phyloP scores from a whole-genome alignment of 2,113 vertebrate species.

The Ariopsis seemanni region DNA sequence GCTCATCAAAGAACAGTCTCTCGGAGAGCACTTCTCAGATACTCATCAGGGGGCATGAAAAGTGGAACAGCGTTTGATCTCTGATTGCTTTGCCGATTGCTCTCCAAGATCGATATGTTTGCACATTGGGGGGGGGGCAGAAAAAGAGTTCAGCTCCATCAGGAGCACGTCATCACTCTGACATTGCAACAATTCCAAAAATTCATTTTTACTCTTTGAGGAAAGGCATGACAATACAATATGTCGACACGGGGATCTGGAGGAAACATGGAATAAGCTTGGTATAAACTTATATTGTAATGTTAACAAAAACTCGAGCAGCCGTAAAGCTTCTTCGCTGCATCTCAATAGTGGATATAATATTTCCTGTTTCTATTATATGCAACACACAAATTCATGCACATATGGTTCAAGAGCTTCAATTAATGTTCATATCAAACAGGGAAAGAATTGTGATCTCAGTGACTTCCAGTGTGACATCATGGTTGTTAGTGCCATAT shows the following conservation, averaged over 20 bases:
- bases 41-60: slow-evolving; percentile 39
- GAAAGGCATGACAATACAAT: too few species aligned
- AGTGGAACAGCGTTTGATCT: slow-evolving; percentile 36
- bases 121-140: background rate
- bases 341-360: background rate
- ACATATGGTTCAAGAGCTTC: background rate
- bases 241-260: background rate
- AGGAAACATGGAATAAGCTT: background rate
- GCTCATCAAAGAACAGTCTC: slow-evolving; percentile 50
- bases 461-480: background rate
- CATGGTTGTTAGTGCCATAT: background rate
- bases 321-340: background rate
- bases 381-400: background rate
- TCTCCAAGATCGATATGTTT: slow-evolving; percentile 55
- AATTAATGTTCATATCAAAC: background rate
- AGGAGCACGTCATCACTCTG: slow-evolving; percentile 31
- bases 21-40: slow-evolving; percentile 39
- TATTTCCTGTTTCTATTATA: background rate
- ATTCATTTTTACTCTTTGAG: background rate
- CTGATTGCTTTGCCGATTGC: slow-evolving; percentile 46
- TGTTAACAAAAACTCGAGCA: background rate
- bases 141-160: slow-evolving; percentile 34
- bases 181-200: slow-evolving; percentile 1
- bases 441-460: background rate
- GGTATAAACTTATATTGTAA: background rate